Evolutionary conservation across 2,797 vertebrate species (phyloP), one percentile per base, ranked within the genome.

Genomic region (Silurus lanzhouensis): DNA sequence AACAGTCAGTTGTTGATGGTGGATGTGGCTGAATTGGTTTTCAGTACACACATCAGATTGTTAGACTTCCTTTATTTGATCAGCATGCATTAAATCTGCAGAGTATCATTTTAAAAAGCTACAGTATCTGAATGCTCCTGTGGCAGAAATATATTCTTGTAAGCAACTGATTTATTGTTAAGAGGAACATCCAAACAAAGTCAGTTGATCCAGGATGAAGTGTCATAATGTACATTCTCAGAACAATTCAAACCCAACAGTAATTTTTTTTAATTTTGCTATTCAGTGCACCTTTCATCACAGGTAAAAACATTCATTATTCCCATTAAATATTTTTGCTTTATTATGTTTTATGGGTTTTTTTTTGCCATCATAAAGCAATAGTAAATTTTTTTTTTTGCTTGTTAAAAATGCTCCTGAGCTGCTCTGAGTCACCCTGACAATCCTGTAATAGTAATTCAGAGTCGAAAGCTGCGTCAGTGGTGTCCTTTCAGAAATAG

Each of bases 391-490:
- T 66, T 25, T 25, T 44, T 67, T 68, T 79, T 44, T 44, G 6
- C 0, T 20, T n/a, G 55, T 58, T 60, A 77, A 79, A 78, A 63
- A 15, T 44, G 31, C 63, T 79, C 57, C 31, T n/a, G 58, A 6
- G 31, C 76, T 79, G 38, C 38, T 48, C 31, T 79, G 60, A 44
- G 15, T 79, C 77, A 79, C 60, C 20, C 77, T 79, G 78, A 66
- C 78, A 64, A n/a, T 80, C 61, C 38, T 80, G 77, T 80, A 48
- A 63, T 10, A 64, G 60, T 80, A 46, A 80, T 79, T 44, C 57
- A n/a, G 27, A 61, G 25, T 77, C 55, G 20, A 31, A 31, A 38
- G 57, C 76, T 61, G 57, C 22, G 25, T 38, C 76, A 78, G 77
- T 79, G 31, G 58, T 44, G 31, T 22, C 3, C 5, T 79, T 27